Conservation (phyloP, 2,113 vertebrate genomes). For the Aspidoscelis tigris region DNA sequence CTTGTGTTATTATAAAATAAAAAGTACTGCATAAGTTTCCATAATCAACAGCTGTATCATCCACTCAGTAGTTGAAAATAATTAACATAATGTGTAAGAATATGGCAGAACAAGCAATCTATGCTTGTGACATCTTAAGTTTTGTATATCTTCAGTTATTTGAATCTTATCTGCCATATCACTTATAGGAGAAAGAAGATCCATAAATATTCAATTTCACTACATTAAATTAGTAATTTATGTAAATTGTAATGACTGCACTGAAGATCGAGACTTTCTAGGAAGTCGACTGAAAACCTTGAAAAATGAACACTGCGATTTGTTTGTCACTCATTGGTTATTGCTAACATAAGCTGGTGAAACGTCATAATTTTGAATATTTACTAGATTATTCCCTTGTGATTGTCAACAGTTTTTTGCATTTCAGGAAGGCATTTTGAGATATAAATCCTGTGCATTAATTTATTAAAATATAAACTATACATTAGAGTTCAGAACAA, state of each 20-base stretch:
- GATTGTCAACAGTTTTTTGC: background rate
- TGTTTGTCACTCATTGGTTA: background rate
- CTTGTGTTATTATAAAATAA: constrained; percentile 27
- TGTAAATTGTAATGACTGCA: background rate
- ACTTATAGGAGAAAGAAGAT: background rate
- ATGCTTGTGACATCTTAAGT: fast-evolving
- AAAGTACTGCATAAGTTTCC: constrained; percentile 19
- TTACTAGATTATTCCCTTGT: background rate
- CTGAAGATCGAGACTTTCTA: background rate
- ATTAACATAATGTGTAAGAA: background rate
- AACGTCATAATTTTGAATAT: background rate
- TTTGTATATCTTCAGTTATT: background rate
- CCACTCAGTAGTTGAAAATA: background rate
- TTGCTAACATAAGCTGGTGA: background rate
- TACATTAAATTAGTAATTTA: background rate
- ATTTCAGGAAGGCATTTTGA: background rate
- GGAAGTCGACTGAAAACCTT: background rate
- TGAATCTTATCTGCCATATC: background rate
- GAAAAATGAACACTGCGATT: background rate
- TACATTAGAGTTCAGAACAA: background rate
- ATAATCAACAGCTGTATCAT: background rate
- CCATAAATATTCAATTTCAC: background rate
- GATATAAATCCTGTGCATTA: background rate
- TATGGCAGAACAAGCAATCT: background rate
- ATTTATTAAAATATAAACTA: background rate